Base-by-base conservation (phyloP, 1,140 invertebrate species). In the Solenopsis fugax region DNA sequence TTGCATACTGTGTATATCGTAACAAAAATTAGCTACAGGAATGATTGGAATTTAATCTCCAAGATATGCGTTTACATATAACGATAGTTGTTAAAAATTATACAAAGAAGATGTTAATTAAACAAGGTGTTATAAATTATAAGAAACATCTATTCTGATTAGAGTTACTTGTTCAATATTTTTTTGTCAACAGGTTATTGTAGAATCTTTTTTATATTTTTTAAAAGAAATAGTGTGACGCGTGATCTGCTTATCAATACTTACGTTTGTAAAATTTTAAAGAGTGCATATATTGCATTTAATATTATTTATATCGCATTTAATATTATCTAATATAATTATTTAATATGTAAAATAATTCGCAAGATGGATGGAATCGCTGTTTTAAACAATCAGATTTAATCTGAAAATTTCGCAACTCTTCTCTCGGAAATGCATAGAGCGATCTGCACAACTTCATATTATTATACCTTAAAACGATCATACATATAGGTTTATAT, bases 361-460 rank as follows among this genome's bases (percentile, higher is more conserved):
- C 3, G 50, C 52, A 41, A 21, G 10, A 13, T n/a, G n/a, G n/a
- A 73, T 3, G 9, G 54, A 72, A 73, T 73, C 29, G 16, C 50
- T 18, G 18, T 7, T 29, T 45, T n/a, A 45, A 64, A 65, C 12
- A 78, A 34, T 65, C 2, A n/a, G 24, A 50, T 21, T 65, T 52
- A 10, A 71, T 71, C 21, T 29, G 9, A 54, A 21, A 81, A 71
- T 54, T 81, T 71, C 41, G 34, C 62, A 64, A 54, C 13, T 21
- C 52, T 69, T 41, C 45, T 37, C n/a, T 69, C 12, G 34, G 16
- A 62, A 62, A 62, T 18, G n/a, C 21, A 48, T 29, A 13, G 37
- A n/a, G 10, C n/a, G 45, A 80, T 80, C 18, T 10, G 24, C 10
- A 9, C n/a, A 54, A 37, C n/a, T 50, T 37, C 41, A 41, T 41